These are phyloP conservation scores for Agonum fuliginosum DNA, from an alignment of 2,888 invertebrate species.

Conservation along the genomic window DNA sequence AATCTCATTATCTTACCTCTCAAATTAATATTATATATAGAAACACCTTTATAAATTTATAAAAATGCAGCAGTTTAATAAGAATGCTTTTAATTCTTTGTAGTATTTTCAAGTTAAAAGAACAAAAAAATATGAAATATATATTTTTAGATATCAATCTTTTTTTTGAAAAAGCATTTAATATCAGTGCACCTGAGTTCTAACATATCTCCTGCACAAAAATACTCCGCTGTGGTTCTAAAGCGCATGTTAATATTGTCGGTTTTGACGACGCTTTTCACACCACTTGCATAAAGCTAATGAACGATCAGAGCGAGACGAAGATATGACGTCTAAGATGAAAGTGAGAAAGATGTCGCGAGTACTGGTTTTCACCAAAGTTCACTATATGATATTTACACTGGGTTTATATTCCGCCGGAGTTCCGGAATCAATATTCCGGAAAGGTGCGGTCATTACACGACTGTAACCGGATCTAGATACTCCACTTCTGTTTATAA, in stretches of 20 bases:
- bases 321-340: background rate
- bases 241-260: constrained; percentile 42
- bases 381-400: constrained; percentile 59
- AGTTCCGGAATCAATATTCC: constrained; percentile 63
- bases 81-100: no score
- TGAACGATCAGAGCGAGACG: constrained; percentile 18
- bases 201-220: background rate
- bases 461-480: constrained; percentile 42
- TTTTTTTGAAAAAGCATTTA: no score
- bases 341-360: background rate
- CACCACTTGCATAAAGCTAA: constrained; percentile 25
- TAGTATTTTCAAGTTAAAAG: no score
- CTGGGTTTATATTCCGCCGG: constrained; percentile 57
- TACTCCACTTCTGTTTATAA: constrained; percentile 13
- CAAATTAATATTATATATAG: no score
- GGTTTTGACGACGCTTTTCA: constrained; percentile 27
- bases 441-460: constrained; percentile 65
- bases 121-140: no score
- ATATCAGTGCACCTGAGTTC: background rate
- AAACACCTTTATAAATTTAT: no score
- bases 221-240: background rate
- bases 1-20: no score
- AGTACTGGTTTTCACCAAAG: constrained; percentile 48
- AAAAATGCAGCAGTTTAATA: no score
- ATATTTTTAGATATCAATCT: no score